Evolutionary conservation across 2,113 vertebrate genomes (phyloP).

Genomic region (Crotalus viridis): DNA sequence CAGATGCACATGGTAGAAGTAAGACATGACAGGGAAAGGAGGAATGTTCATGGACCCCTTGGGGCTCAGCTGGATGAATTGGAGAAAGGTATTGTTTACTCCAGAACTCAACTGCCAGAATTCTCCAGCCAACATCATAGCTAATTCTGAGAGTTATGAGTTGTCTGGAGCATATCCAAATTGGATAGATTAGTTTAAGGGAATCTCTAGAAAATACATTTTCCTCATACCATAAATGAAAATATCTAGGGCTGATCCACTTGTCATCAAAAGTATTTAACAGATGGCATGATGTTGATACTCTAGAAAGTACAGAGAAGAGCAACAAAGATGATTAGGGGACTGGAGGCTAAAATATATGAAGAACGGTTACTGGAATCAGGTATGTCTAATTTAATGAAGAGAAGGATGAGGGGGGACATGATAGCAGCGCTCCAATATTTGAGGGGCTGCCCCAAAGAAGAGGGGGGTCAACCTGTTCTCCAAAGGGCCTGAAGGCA

Average conservation of each 20-base stretch:
- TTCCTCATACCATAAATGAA: constrained; percentile 40
- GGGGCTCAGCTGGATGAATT: not conserved
- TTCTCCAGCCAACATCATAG: not conserved
- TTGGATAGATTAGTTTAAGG: not conserved
- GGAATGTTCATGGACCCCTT: not conserved
- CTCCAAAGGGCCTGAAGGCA: not conserved
- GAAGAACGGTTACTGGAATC: not conserved
- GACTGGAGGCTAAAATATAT: not conserved
- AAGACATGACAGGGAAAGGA: not conserved
- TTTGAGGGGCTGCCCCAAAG: not conserved
- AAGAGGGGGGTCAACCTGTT: not conserved
- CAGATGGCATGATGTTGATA: constrained; percentile 45
- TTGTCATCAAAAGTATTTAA: constrained; percentile 59
- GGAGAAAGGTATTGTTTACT: not conserved
- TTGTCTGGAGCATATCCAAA: not conserved
- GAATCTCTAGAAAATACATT: not conserved
- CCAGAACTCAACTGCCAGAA: not conserved
- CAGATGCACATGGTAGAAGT: not conserved
- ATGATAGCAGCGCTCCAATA: not conserved
- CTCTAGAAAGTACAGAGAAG: not conserved
- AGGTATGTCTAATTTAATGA: not conserved
- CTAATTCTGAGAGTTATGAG: not conserved
- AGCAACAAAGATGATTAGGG: not conserved
- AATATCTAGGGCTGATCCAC: not conserved
- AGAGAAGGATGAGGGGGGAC: not conserved